phyloP scores from a whole-genome alignment of 2,113 vertebrate species.

The Halichoerus grypus region DNA sequence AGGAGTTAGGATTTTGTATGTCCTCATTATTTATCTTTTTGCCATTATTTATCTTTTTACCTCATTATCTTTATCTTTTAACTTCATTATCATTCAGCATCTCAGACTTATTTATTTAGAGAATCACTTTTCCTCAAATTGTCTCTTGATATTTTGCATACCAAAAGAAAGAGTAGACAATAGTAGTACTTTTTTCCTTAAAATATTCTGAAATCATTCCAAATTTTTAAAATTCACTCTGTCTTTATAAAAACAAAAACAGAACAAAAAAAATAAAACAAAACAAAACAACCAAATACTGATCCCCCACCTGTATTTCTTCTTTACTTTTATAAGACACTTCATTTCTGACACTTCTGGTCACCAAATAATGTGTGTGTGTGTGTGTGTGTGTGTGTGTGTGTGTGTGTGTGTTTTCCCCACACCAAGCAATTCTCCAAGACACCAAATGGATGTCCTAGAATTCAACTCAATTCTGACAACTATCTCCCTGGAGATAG shows the following conservation, averaged over 20 bases:
- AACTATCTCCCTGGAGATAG: not conserved
- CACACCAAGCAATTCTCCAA: not conserved
- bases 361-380: not conserved
- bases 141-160: not conserved
- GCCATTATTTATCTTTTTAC: not conserved
- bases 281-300: not conserved
- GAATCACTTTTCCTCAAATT: not conserved
- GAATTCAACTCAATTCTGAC: not conserved
- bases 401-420: not conserved
- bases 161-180: not conserved
- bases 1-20: not conserved
- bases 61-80: not conserved
- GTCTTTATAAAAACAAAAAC: not conserved
- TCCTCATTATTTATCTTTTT: not conserved
- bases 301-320: not conserved
- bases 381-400: not conserved
- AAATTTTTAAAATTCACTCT: not conserved
- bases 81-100: not conserved
- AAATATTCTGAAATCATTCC: not conserved
- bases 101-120: not conserved
- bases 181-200: not conserved
- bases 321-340: not conserved
- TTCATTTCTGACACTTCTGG: not conserved
- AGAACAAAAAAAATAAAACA: not conserved
- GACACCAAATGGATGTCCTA: not conserved